Evolutionary conservation across 2,797 vertebrate species (phyloP).

Genomic region (Cyprinodon diabolis): DNA sequence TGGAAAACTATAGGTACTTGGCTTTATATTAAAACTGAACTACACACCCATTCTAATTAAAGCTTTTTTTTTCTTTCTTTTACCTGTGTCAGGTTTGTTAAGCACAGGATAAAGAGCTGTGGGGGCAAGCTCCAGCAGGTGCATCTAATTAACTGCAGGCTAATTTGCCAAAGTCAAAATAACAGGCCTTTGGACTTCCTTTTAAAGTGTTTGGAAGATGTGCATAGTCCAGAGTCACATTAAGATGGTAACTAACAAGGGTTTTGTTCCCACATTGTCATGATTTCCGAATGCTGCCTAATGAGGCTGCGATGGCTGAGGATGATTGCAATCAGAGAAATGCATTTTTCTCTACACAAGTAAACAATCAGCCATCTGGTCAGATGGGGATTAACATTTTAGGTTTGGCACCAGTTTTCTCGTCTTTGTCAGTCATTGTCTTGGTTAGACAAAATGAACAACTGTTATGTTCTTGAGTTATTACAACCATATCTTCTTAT

Average conservation of each 20-base stretch:
- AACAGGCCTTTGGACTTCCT: constrained; percentile 36
- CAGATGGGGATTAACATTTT: constrained; percentile 59
- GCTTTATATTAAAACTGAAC: constrained; percentile 45
- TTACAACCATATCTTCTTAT: constrained; percentile 1
- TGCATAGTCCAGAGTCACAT: constrained; percentile 57
- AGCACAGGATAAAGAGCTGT: constrained; percentile 23
- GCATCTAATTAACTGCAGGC: constrained; percentile 68
- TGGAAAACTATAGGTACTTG: neutral
- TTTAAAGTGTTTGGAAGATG: constrained; percentile 37
- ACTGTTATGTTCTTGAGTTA: constrained; percentile 15
- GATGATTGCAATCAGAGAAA: constrained; percentile 80
- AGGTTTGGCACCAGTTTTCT: constrained; percentile 45
- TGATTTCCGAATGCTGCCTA: constrained; percentile 61
- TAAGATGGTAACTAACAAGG: constrained; percentile 70
- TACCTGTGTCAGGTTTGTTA: constrained; percentile 43
- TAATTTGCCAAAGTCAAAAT: constrained; percentile 56
- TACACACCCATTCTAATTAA: constrained; percentile 10
- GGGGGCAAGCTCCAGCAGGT: constrained; percentile 58
- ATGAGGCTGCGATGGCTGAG: constrained; percentile 65
- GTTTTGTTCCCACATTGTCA: constrained; percentile 49
- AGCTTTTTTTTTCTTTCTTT: neutral
- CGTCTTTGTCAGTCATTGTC: constrained; percentile 33
- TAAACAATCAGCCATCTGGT: constrained; percentile 80
- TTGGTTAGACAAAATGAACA: constrained; percentile 15
- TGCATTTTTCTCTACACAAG: constrained; percentile 48